Conservation (phyloP, 2,888 invertebrate species). For the Dione juno region DNA sequence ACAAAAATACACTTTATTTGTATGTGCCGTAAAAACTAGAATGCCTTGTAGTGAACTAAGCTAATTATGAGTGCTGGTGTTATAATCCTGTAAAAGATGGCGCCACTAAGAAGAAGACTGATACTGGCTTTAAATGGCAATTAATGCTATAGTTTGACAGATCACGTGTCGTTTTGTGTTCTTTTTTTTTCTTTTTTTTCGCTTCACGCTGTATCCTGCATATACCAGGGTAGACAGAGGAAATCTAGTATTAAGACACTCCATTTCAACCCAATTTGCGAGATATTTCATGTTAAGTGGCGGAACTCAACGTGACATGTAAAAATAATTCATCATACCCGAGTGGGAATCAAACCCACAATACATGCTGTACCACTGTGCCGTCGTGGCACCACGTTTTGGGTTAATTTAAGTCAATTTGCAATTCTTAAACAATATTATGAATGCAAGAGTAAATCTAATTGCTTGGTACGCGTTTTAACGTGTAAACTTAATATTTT, state of each 20-base stretch:
- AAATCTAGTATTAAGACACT: background rate
- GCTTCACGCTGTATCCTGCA: no score
- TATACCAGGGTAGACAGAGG: background rate
- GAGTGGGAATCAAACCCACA: background rate
- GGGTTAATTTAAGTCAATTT: no score
- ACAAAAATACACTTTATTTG: background rate
- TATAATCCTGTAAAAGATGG: conserved; percentile 36
- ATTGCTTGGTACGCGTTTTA: no score
- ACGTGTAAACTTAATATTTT: no score
- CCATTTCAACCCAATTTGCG: background rate
- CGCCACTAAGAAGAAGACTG: conserved; percentile 26
- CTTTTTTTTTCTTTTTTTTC: background rate
- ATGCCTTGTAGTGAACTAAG: background rate
- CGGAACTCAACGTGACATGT: background rate
- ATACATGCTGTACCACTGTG: no score
- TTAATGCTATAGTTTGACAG: background rate
- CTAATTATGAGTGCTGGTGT: conserved; percentile 29
- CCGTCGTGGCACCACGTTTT: no score
- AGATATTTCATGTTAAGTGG: background rate
- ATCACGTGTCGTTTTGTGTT: background rate
- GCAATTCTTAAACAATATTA: no score
- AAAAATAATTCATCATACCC: background rate
- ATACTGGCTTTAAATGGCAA: background rate
- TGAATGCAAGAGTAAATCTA: no score
- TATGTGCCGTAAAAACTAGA: background rate